These are phyloP conservation scores for Epinephelus moara DNA, from an alignment of 2,113 vertebrate species.

Conservation along the genomic window DNA sequence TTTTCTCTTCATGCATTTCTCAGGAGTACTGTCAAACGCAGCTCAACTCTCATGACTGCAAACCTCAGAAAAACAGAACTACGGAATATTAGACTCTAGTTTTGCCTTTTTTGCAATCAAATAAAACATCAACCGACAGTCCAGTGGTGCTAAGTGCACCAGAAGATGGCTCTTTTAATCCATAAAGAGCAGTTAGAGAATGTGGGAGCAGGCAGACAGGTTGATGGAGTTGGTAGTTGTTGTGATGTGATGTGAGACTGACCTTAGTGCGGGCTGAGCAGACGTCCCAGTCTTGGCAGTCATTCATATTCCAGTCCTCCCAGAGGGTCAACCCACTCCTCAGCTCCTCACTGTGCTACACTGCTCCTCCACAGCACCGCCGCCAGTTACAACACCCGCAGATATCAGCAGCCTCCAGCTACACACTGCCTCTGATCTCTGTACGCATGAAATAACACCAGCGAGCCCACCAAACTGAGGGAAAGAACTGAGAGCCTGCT, in stretches of 20 bases:
- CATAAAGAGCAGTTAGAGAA: constrained; percentile 15
- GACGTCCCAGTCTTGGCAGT: constrained; percentile 62
- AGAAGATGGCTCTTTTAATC: background rate
- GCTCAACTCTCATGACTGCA: constrained; percentile 29
- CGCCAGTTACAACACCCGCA: constrained; percentile 57
- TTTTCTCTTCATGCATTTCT: constrained; percentile 59
- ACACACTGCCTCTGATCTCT: constrained; percentile 72
- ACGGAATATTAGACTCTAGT: constrained; percentile 3
- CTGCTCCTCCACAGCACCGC: constrained; percentile 46
- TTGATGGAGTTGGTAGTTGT: constrained; percentile 44
- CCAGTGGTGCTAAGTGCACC: background rate
- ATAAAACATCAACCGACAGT: background rate
- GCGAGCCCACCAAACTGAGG: constrained; percentile 76
- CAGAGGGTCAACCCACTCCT: constrained; percentile 67
- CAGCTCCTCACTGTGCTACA: constrained; percentile 53
- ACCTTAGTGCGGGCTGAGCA: constrained; percentile 73
- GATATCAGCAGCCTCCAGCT: constrained; percentile 66
- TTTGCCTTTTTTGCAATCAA: constrained; percentile 8
- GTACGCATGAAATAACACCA: constrained; percentile 69
- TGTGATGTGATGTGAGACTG: constrained; percentile 70
- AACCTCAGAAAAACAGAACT: constrained; percentile 43
- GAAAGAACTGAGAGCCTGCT: constrained; percentile 72
- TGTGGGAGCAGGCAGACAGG: constrained; percentile 34
- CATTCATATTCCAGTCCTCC: constrained; percentile 78
- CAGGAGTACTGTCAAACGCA: constrained; percentile 27